Conservation (phyloP, 2,888 invertebrate genomes). For the Eupithecia tripunctaria region DNA sequence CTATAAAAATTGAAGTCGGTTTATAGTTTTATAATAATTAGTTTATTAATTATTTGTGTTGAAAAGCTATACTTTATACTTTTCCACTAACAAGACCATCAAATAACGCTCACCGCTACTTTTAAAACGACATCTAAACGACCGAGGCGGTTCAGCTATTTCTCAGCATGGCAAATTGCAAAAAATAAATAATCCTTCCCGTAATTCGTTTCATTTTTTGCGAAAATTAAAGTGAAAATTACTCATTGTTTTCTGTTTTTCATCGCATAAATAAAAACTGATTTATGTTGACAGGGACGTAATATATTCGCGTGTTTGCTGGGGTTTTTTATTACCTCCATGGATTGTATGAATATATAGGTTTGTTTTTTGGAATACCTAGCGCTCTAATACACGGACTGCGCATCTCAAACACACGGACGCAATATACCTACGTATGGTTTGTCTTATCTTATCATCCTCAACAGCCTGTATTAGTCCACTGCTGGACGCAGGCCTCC, state of each 20-base stretch:
- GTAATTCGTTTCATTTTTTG: neutral
- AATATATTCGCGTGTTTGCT: neutral
- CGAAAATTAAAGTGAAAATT: conserved; percentile 10
- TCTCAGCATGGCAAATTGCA: neutral
- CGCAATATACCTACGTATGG: no score
- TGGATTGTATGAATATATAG: neutral
- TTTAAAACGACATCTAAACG: neutral
- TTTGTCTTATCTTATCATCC: no score
- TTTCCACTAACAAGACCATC: neutral
- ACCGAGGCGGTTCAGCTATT: neutral
- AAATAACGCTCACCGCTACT: neutral
- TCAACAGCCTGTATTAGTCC: no score
- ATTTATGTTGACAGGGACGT: neutral
- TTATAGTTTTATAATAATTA: no score
- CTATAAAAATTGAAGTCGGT: no score
- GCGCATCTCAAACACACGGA: no score
- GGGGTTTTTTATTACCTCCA: neutral
- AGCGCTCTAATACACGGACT: no score
- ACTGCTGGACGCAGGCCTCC: no score
- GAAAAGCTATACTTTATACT: no score
- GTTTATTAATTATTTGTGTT: no score
- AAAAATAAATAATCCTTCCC: neutral
- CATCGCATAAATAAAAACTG: conserved; percentile 10
- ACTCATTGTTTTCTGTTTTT: neutral
- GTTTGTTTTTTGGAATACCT: neutral